Evolutionary conservation across 1,140 invertebrate genomes (phyloP).

Genomic region (Phenacoccus solenopsis): DNA sequence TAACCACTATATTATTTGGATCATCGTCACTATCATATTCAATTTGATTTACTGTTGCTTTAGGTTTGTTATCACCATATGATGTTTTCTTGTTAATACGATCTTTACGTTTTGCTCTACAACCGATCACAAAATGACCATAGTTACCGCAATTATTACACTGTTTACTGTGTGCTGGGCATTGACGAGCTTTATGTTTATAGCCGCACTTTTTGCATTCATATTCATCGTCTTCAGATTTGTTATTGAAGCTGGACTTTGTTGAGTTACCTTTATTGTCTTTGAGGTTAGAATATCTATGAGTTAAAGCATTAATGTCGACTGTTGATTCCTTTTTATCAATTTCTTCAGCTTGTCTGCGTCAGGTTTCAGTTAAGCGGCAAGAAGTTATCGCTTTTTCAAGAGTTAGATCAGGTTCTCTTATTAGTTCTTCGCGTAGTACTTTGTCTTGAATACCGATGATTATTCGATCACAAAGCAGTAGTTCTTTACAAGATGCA

Average conservation of each 20-base stretch:
- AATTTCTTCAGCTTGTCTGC: neutral
- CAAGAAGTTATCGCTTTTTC: neutral
- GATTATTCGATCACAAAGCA: neutral
- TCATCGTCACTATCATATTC: neutral
- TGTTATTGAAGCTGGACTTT: neutral
- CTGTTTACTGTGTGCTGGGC: slow-evolving; percentile 23
- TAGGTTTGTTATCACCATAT: no score
- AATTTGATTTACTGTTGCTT: neutral
- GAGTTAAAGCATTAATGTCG: neutral
- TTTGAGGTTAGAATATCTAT: no score
- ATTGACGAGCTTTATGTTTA: slow-evolving; percentile 5
- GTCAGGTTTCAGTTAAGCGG: neutral
- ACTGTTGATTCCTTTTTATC: neutral
- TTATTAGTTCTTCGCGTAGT: slow-evolving; percentile 7
- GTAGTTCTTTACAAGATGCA: neutral
- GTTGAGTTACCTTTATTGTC: no score
- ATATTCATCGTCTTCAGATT: no score
- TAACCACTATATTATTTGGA: neutral
- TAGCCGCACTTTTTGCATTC: slow-evolving; percentile 19
- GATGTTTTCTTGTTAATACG: no score
- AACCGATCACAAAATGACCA: slow-evolving; percentile 23
- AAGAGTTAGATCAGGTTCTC: slow-evolving; percentile 9
- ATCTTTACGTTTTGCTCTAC: slow-evolving; percentile 20
- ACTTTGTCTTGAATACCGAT: neutral
- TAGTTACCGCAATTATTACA: slow-evolving; percentile 23